A percentile compares a stretch with the other conserved stretches of the same genome.
These are phyloP conservation scores for Porites lobata DNA, from an alignment of 92 coral and sea anemone genomes.

Conservation along the genomic window DNA sequence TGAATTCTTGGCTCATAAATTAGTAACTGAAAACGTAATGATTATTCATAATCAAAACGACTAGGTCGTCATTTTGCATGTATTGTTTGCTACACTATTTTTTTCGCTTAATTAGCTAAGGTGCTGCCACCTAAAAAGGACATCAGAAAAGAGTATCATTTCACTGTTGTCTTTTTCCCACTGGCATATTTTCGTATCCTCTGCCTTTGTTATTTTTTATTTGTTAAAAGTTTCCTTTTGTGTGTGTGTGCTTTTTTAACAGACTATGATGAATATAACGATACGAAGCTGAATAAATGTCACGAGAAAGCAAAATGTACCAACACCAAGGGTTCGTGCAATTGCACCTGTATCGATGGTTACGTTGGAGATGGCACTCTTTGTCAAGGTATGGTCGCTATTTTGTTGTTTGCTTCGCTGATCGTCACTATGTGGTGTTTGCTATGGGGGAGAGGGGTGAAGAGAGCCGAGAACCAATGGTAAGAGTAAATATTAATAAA, in stretches of 20 bases:
- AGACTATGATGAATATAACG: conserved; percentile 69
- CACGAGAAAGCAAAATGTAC: conserved; percentile 59
- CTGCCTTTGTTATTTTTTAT: not conserved
- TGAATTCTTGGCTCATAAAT: not conserved
- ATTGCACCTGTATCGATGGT: conserved; percentile 54
- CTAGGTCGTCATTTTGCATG: not conserved
- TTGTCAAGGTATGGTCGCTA: conserved; percentile 56
- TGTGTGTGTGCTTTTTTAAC: not conserved
- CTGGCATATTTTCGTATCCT: no score
- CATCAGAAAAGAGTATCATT: no score
- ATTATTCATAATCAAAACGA: no score
- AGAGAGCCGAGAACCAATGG: not conserved
- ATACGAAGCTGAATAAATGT: conserved; percentile 41
- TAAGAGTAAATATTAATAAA: no score
- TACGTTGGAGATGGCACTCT: conserved; percentile 57
- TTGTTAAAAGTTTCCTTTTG: not conserved
- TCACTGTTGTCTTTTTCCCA: no score
- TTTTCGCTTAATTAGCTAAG: no score
- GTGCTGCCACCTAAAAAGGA: no score
- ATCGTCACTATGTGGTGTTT: no score
- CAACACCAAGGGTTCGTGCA: conserved; percentile 65
- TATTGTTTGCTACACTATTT: not conserved
- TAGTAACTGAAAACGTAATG: no score
- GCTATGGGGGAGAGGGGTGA: no score
- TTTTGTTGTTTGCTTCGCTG: not conserved